phyloP scores from a whole-genome alignment of 2,113 vertebrate genomes.

The Neomonachus schauinslandi region DNA sequence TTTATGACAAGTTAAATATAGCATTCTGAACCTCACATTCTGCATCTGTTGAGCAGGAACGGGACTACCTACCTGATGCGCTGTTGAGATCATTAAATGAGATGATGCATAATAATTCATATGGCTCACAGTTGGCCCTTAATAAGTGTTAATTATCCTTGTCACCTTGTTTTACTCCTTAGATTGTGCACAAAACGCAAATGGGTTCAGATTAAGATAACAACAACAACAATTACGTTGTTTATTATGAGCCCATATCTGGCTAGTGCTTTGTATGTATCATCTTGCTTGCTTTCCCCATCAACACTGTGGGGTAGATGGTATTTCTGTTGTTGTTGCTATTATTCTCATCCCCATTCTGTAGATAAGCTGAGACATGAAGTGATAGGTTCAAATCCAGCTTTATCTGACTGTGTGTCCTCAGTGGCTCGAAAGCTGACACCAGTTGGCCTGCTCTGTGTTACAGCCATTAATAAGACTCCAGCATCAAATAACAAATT shows the following conservation, averaged over 20 bases:
- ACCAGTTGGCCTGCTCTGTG: neutral
- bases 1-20: constrained; percentile 13
- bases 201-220: neutral
- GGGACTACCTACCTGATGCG: neutral
- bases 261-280: neutral
- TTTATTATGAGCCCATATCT: neutral
- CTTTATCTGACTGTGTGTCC: neutral
- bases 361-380: neutral
- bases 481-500: neutral
- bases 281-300: neutral
- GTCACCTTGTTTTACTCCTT: neutral
- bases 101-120: neutral
- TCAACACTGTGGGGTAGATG: neutral
- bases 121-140: neutral
- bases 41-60: neutral
- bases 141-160: neutral
- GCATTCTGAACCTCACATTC: neutral
- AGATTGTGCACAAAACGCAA: neutral
- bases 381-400: neutral
- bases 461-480: neutral
- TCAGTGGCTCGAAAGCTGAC: neutral
- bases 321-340: neutral
- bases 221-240: neutral
- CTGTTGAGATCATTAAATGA: neutral
- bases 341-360: neutral